Conservation (phyloP, 2,888 invertebrate species). For the Microctonus aethiopoides region DNA sequence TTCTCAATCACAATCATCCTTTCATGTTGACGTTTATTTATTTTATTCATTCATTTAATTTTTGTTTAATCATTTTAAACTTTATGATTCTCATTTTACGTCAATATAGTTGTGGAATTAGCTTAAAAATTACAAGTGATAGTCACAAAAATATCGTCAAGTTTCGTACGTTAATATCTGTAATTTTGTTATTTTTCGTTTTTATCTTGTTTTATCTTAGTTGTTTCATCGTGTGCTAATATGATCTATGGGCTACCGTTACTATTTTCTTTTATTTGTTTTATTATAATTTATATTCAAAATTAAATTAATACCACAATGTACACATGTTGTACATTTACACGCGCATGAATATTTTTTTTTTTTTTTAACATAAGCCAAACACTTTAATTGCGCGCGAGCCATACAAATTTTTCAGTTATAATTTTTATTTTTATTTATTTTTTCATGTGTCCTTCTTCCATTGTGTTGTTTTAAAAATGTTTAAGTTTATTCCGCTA, state of each 20-base stretch:
- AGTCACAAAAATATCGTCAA: constrained; percentile 31
- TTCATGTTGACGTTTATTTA: constrained; percentile 14
- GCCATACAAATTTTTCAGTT: neutral
- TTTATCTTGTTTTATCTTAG: neutral
- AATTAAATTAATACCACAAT: neutral
- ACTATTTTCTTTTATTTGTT: neutral
- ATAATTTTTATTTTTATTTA: neutral
- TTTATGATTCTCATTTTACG: constrained; percentile 25
- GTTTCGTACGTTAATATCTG: neutral
- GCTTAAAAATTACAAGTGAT: constrained; percentile 19
- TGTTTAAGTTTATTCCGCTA: neutral
- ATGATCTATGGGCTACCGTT: neutral
- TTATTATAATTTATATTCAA: neutral
- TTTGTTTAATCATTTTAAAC: constrained; percentile 3
- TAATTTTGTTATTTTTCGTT: neutral
- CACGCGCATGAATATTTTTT: neutral
- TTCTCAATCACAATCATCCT: neutral
- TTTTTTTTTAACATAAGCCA: neutral
- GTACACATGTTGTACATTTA: neutral
- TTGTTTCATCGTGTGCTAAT: neutral
- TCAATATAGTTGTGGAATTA: constrained; percentile 24
- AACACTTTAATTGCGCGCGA: neutral
- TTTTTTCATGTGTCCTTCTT: neutral
- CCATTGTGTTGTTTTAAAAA: neutral
- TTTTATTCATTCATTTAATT: constrained; percentile 31